Conservation (phyloP, 2,113 vertebrate genomes). For the Cephalopterus ornatus region DNA sequence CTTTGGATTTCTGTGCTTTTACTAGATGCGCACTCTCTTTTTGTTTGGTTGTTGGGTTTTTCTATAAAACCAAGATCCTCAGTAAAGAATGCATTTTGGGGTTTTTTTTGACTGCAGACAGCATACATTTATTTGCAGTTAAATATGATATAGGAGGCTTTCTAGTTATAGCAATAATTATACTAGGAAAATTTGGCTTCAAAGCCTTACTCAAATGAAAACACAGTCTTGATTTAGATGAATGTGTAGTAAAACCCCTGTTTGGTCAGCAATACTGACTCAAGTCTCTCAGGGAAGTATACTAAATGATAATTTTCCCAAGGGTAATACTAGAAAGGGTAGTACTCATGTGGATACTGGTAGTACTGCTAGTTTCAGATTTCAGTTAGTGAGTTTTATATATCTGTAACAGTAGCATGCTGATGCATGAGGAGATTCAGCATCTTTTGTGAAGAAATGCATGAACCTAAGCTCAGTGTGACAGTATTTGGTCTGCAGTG, state of each 20-base stretch:
- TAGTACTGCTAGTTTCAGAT: background rate
- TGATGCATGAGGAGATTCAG: background rate
- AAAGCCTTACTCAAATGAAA: background rate
- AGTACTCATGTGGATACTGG: background rate
- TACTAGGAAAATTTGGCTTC: background rate
- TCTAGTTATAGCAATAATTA: background rate
- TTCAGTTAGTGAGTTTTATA: background rate
- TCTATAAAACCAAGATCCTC: background rate
- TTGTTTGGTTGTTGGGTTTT: background rate
- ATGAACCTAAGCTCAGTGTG: background rate
- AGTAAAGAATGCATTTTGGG: background rate
- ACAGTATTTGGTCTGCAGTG: background rate
- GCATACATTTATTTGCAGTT: background rate
- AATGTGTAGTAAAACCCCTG: background rate
- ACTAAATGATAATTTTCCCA: background rate
- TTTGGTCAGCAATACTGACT: background rate
- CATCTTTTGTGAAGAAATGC: background rate
- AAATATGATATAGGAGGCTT: background rate
- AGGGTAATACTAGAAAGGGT: background rate
- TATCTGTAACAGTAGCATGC: background rate
- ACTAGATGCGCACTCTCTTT: background rate
- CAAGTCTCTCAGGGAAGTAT: background rate
- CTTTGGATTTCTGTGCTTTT: slow-evolving; percentile 10
- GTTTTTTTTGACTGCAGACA: background rate
- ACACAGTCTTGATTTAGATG: background rate